Base-by-base conservation (phyloP, 2,888 invertebrate genomes). In the Sepiola atlantica region DNA sequence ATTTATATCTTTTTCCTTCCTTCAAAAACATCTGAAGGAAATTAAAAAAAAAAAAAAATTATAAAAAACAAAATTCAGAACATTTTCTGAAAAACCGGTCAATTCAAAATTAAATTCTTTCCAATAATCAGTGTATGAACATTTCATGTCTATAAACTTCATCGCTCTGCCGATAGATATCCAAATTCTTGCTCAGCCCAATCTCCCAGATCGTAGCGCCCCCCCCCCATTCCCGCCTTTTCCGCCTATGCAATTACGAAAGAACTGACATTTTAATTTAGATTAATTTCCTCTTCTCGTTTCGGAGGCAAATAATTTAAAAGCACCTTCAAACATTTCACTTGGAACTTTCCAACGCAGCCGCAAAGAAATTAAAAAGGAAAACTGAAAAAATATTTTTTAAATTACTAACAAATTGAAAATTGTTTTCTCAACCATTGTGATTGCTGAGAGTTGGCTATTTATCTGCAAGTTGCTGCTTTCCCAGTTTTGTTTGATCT, bases 241-340 rank as follows among this genome's bases (percentile, higher is more conserved):
- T 77, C 77, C n/a, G 77, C 77, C 77, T 16, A 18, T 77, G 77
- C 77, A 77, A 77, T 77, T 77, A 77, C 77, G 77, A 77, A 77
- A n/a, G 77, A 77, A 32, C 77, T 77, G 77, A 77, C 77, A 77
- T 77, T 77, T 77, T 77, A 77, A 77, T 77, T 77, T n/a, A n/a
- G 77, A 77, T 77, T 77, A 77, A 77, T 77, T 77, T 77, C 77
- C 77, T 77, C 77, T 77, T 32, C 77, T 77, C 16, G 77, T 77
- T 77, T 77, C 32, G n/a, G n/a, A 32, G 77, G n/a, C 77, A 77
- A 77, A 77, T 77, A 77, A 77, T 77, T 77, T 77, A 32, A 77
- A 77, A 77, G 77, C 77, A 77, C 16, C 77, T n/a, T 77, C 77
- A n/a, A 77, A 77, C 77, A 77, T 77, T 77, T 32, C 32, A 77